Conservation (phyloP, 2,113 vertebrate genomes). For the Glaucidium brasilianum region DNA sequence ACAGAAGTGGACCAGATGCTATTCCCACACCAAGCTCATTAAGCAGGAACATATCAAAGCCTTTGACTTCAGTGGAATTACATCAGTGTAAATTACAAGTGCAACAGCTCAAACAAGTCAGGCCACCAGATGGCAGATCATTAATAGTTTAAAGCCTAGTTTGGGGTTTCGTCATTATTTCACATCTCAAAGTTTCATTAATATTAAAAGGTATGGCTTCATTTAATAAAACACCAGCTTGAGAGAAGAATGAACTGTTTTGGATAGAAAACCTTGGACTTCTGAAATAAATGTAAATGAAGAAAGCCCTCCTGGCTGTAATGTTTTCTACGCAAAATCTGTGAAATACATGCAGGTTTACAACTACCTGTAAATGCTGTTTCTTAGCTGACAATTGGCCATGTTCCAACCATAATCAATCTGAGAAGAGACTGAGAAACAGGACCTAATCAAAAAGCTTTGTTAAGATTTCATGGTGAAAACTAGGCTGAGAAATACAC, state of each 20-base stretch:
- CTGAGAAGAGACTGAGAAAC: not conserved
- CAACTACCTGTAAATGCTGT: not conserved
- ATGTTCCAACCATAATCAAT: not conserved
- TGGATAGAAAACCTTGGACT: not conserved
- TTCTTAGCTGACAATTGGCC: not conserved
- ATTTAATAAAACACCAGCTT: not conserved
- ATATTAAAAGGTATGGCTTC: not conserved
- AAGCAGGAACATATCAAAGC: not conserved
- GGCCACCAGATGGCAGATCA: conserved; percentile 39
- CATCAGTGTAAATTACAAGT: not conserved
- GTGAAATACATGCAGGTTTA: not conserved
- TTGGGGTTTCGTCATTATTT: not conserved
- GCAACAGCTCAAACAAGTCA: not conserved
- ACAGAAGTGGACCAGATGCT: not conserved
- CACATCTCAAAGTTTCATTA: not conserved
- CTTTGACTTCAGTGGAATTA: not conserved
- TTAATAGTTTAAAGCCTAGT: not conserved
- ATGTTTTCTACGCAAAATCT: not conserved
- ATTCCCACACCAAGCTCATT: not conserved
- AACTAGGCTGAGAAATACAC: not conserved
- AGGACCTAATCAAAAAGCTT: not conserved
- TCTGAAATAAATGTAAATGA: not conserved
- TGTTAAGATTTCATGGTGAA: not conserved
- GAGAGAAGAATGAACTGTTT: not conserved
- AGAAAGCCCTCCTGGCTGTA: not conserved